Evolutionary conservation across 2,113 vertebrate species (phyloP).

Genomic region (Gymnarchus niloticus): DNA sequence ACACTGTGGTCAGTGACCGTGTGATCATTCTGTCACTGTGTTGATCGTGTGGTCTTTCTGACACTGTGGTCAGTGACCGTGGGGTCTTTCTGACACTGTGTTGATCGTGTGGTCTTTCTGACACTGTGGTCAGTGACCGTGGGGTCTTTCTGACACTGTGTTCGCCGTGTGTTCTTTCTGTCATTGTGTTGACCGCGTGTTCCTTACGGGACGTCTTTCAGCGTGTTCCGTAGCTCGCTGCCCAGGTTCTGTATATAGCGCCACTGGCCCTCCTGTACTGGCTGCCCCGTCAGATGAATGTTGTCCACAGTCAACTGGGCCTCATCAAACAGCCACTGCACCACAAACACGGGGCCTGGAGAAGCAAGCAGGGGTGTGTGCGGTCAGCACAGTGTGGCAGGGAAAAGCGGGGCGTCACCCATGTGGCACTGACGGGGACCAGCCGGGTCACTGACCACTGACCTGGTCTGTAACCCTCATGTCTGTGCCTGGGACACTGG

Average conservation of each 20-base stretch:
- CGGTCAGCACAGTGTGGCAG: not conserved
- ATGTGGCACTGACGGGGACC: too few species aligned
- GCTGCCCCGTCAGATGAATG: constrained; percentile 89
- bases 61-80: not conserved
- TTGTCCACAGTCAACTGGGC: constrained; percentile 95
- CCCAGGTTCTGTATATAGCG: constrained; percentile 94
- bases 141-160: not conserved
- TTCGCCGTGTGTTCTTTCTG: not conserved
- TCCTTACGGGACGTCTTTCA: constrained; percentile 86
- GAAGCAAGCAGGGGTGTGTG: not conserved
- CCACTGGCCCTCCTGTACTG: constrained; percentile 93
- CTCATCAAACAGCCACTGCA: constrained; percentile 97
- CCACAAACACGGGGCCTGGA: constrained; percentile 88
- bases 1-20: not conserved
- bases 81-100: not conserved
- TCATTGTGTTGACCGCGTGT: not conserved
- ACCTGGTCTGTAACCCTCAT: too few species aligned
- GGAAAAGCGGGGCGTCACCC: too few species aligned
- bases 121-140: not conserved
- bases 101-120: not conserved
- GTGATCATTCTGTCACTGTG: too few species aligned
- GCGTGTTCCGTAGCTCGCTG: constrained; percentile 83
- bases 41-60: too few species aligned
- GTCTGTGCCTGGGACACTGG: too few species aligned
- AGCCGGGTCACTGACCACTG: too few species aligned